These are phyloP conservation scores for Oppia nitens DNA, from an alignment of 1,140 invertebrate species.

Conservation along the genomic window DNA sequence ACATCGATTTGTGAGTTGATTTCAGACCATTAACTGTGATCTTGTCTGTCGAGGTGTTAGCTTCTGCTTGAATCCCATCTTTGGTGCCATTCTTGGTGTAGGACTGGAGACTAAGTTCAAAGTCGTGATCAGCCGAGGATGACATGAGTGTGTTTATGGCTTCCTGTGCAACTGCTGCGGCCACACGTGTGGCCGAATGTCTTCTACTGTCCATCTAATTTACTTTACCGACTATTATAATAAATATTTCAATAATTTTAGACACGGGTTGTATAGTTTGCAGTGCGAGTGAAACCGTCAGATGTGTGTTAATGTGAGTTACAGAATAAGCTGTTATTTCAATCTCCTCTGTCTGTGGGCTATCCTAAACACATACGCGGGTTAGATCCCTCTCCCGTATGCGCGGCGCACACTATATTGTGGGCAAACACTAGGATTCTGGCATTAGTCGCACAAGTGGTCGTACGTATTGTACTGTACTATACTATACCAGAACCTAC, in stretches of 20 bases:
- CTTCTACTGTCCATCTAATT: constrained; percentile 2
- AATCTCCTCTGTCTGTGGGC: not conserved
- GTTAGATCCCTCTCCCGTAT: not conserved
- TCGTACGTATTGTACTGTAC: not conserved
- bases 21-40: not conserved
- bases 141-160: not conserved
- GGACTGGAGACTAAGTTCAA: not conserved
- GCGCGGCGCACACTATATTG: no score
- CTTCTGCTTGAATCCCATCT: not conserved
- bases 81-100: not conserved
- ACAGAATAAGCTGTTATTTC: not conserved
- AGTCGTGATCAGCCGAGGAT: not conserved
- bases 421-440: not conserved
- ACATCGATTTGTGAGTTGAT: constrained; percentile 20
- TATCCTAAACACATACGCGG: not conserved
- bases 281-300: no score
- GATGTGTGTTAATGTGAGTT: no score
- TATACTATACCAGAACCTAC: no score
- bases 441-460: not conserved
- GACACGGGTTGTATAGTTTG: not conserved
- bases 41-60: not conserved
- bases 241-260: not conserved
- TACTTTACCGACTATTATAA: not conserved
- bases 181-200: not conserved
- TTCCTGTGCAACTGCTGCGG: constrained; percentile 1